Base-by-base conservation (phyloP, 2,888 invertebrate species). In the Pilophorus perplexus region DNA sequence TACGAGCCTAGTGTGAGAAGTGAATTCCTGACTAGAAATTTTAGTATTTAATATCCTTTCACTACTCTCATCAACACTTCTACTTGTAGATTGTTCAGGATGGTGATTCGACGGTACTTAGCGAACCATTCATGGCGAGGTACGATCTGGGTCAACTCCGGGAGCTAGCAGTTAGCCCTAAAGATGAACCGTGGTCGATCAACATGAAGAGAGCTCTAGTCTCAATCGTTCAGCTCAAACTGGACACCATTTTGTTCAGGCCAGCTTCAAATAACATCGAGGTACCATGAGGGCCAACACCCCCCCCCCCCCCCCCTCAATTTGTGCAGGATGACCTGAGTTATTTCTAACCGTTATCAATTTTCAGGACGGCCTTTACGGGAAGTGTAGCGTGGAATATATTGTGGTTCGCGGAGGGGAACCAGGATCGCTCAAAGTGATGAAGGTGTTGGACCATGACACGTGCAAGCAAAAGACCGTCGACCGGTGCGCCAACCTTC, bases 131-230 rank as follows among this genome's bases (percentile, higher is more conserved):
- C 44, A 48, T 48, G 44, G 71, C 68, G 1, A 54, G 33, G 8
- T 72, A 66, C 54, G 60, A 69, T 23, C 64, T 65, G 10, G 71
- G 72, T 3, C 70, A 66, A 27, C 67, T 71, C 12, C 66, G 27
- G 16, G 60, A 52, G 27, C 46, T 72, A 28, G 57, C 64, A 18
- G 66, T 54, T 12, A 67, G 68, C 18, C 79, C 80, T 0, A 84
- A 80, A 0, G 95, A 96, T 74, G 83, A 85, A 0, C 83, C 85
- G 16, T 86, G 88, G 75, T 88, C 91, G 0, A 83, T 94, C 64
- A 96, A 96, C 80, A 84, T 95, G 75, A 96, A 96, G 80, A 84
- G 93, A 70, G 93, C 90, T 2, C 82, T 95, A 70, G 84, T 92
- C 65, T 93, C 94, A 0, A 77, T 91, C 69, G 82, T 93, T 75